Evolutionary conservation across 2,113 vertebrate species (phyloP), one percentile per base, ranked within the genome.

Genomic region (Varanus komodoensis): DNA sequence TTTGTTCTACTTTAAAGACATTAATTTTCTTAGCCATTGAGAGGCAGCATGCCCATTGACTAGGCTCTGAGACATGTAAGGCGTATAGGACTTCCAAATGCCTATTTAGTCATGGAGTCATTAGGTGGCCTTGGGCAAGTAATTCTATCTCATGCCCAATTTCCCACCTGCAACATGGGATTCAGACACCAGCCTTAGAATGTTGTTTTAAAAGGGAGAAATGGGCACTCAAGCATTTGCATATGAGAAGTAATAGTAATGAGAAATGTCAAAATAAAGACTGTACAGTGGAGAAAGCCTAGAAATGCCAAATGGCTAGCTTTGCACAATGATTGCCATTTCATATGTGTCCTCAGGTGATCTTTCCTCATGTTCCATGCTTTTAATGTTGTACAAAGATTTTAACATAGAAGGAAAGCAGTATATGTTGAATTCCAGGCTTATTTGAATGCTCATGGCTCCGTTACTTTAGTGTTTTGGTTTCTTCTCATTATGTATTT

Each of bases 1-100:
- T 50, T 92, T 80, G 74, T 34, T 91, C 92, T 92, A 89, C 19
- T 93, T 95, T 92, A 68, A 92, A 94, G 32, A 69, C 0, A 82
- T 94, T 61, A 93, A 52, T 91, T 94, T 15, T 87, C 81, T 71
- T 95, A 77, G n/a, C 4, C 25, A 77, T 25, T 34, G 73, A 61
- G n/a, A 54, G 23, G 23, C n/a, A 32, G 61, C 57, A 57, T 77
- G 34, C 52, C 15, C 25, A 77, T 3, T 67, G 34, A 87, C 64
- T 48, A 64, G 34, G 21, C 3, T 87, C 8, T 32, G 25, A 87
- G 19, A 67, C 54, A 27, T 61, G 27, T 73, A 34, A 64, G 21
- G 8, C 34, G 25, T 75, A 17, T 32, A 64, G 23, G 21, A 94
- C 44, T 6, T 86, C 54, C 29, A 93, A 91, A 93, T 57, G 91